A percentile compares a stretch with the other conserved stretches of the same genome.
These are phyloP conservation scores for Aptenodytes forsteri DNA, from an alignment of 2,113 vertebrate species.

Conservation along the genomic window DNA sequence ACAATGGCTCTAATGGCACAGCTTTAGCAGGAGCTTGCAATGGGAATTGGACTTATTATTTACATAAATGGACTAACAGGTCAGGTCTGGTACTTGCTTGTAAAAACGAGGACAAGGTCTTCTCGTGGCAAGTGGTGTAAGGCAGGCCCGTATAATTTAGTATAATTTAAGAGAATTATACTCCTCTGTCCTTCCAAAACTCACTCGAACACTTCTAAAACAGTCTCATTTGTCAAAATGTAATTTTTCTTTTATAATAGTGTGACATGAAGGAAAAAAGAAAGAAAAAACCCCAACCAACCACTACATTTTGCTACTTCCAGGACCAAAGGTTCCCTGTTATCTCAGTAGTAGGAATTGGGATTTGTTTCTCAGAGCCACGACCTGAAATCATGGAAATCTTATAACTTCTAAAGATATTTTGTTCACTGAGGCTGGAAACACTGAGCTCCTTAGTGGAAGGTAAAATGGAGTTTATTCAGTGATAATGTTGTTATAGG, in stretches of 20 bases:
- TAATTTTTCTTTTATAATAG: neutral
- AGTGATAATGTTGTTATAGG: neutral
- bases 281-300: neutral
- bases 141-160: neutral
- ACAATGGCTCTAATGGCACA: slow-evolving; percentile 64
- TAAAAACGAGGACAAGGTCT: neutral
- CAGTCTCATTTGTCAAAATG: neutral
- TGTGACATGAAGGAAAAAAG: neutral
- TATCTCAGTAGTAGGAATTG: neutral
- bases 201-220: neutral
- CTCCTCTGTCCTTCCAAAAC: neutral
- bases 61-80: slow-evolving; percentile 58
- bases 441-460: neutral
- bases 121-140: neutral
- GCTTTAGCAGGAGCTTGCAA: slow-evolving; percentile 30
- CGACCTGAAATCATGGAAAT: neutral
- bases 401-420: neutral
- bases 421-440: neutral
- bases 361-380: neutral
- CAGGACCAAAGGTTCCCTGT: neutral
- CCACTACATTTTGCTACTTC: neutral
- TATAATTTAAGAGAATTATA: neutral
- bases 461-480: neutral
- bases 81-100: slow-evolving; percentile 29
- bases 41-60: slow-evolving; percentile 41